phyloP scores from a whole-genome alignment of 2,888 invertebrate genomes.

The Sisyra nigra region DNA sequence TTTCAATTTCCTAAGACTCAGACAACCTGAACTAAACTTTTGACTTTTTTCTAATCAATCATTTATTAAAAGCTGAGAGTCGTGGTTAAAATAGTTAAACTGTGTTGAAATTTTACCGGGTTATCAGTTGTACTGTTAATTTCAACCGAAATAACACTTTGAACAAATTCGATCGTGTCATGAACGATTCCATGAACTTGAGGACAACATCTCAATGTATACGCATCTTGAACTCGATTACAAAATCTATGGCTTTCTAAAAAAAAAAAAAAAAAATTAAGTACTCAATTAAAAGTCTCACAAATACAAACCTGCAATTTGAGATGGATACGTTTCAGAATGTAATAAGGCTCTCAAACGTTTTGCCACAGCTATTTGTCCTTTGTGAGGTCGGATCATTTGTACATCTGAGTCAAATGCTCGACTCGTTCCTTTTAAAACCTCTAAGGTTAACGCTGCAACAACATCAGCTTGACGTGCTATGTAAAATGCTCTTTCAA shows the following conservation, averaged over 20 bases:
- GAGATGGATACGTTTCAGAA: constrained; percentile 41
- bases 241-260: constrained; percentile 45
- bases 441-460: constrained; percentile 44
- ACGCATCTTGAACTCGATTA: constrained; percentile 47
- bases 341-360: constrained; percentile 40
- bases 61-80: too few relatives aligned
- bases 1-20: too few relatives aligned
- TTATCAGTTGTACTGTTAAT: constrained; percentile 53
- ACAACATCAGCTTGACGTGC: constrained; percentile 46
- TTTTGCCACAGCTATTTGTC: constrained; percentile 40
- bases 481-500: constrained; percentile 38
- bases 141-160: constrained; percentile 38
- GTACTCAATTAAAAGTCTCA: not conserved
- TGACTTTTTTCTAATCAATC: too few relatives aligned
- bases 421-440: constrained; percentile 43
- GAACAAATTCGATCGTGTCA: constrained; percentile 46
- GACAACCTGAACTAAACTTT: too few relatives aligned
- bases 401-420: constrained; percentile 49
- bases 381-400: constrained; percentile 40
- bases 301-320: constrained; percentile 45
- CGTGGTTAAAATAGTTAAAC: too few relatives aligned
- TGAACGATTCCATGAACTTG: constrained; percentile 48
- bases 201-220: constrained; percentile 46
- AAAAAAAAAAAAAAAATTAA: constrained; percentile 10
- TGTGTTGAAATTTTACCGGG: too few relatives aligned